Conservation (phyloP, 2,113 vertebrate genomes). For the Okapia johnstoni region DNA sequence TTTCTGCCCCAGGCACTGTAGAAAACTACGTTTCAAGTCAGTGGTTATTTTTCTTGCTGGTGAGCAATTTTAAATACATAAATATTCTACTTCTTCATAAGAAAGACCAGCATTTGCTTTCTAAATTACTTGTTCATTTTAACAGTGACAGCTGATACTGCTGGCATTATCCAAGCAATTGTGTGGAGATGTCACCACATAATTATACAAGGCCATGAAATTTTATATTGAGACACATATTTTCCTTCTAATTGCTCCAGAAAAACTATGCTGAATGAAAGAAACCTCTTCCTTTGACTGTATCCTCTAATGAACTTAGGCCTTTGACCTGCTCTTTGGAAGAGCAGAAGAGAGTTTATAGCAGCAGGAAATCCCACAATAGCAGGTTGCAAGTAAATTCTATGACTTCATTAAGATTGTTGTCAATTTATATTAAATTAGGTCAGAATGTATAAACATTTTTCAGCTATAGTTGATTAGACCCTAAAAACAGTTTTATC, state of each 20-base stretch:
- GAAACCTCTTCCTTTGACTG: constrained; percentile 46
- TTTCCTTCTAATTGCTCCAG: constrained; percentile 66
- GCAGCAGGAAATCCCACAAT: not conserved
- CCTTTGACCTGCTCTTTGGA: not conserved
- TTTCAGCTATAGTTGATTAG: constrained; percentile 16
- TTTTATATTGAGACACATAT: constrained; percentile 63
- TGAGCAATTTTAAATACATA: constrained; percentile 59
- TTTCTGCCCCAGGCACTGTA: constrained; percentile 63
- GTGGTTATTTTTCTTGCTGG: constrained; percentile 59
- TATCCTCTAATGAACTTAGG: constrained; percentile 56
- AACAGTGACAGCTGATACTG: constrained; percentile 67
- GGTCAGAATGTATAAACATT: constrained; percentile 32
- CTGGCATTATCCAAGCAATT: constrained; percentile 64
- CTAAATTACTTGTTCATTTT: constrained; percentile 75
- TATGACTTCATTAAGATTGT: constrained; percentile 29
- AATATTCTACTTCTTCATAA: constrained; percentile 51
- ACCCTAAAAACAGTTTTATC: constrained; percentile 16
- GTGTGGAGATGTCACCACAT: constrained; percentile 57
- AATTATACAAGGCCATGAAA: constrained; percentile 69
- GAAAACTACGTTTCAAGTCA: constrained; percentile 69
- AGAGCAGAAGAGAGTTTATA: constrained; percentile 32
- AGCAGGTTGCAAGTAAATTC: constrained; percentile 31
- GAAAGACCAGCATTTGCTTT: constrained; percentile 57
- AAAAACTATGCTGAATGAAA: constrained; percentile 53
- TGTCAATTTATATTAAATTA: constrained; percentile 45